Evolutionary conservation across 2,113 vertebrate species (phyloP), one percentile per base, ranked within the genome.

Genomic region (Cebus imitator): DNA sequence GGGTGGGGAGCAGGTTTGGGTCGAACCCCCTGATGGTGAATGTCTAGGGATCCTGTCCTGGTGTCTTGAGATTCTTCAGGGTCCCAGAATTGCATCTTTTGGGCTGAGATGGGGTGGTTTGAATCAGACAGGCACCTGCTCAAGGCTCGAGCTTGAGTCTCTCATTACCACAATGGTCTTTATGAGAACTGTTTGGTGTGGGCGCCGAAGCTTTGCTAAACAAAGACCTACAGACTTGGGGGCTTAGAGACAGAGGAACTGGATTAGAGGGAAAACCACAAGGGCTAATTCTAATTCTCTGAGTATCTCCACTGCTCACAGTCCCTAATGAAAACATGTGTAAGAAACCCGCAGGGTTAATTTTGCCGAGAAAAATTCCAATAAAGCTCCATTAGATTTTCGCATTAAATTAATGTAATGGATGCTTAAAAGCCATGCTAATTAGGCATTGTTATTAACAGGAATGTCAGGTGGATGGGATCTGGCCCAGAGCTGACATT

Each of bases 341-440:
- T 98, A 98, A 98, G 96, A 97, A 98, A 98, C 98, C 98, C 87
- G 96, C 98, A 97, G 98, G 98, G 98, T 98, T 98, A 98, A 99
- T 98, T 98, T 98, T 98, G 96, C 97, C n/a, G 80, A 90, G 97
- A 97, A 98, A 98, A 97, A 97, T 98, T 98, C 98, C 98, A 98
- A 97, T 98, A 98, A 98, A 98, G 96, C 98, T 98, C 97, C 96
- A 95, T 97, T 98, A 98, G 98, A 98, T 98, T 98, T 98, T 98
- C 96, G 85, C 17, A 8, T 98, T 98, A 98, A 98, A 99, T 98
- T 98, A 98, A 98, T 97, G 98, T 98, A 98, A 98, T 93, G 98
- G 98, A 98, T 98, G 98, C 98, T 98, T 98, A 98, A 99, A 99
- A 99, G 98, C 98, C 98, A 98, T 97, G 98, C 98, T 98, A 99